Conservation (phyloP, 30 jellyfish, hydroid and myxozoan species). For the Clytia hemisphaerica region DNA sequence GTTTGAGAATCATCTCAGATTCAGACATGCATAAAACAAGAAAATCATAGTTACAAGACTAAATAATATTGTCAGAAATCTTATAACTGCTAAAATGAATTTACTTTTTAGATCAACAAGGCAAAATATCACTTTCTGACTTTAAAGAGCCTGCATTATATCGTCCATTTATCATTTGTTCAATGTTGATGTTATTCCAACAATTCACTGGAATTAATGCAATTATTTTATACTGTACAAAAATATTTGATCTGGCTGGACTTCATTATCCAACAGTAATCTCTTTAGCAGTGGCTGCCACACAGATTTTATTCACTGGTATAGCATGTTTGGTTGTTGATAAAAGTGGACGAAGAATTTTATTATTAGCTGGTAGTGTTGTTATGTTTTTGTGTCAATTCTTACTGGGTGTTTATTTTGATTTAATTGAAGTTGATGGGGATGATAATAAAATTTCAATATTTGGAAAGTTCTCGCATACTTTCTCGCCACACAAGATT, state of each 20-base stretch:
- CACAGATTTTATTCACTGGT: constrained; percentile 83
- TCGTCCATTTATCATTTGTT: constrained; percentile 66
- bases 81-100: no score
- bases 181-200: constrained; percentile 84
- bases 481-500: constrained; percentile 47
- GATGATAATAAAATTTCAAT: constrained; percentile 21
- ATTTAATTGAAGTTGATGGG: constrained; percentile 23
- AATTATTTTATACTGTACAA: constrained; percentile 55
- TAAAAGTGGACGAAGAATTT: constrained; percentile 73
- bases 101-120: constrained; percentile 82
- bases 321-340: constrained; percentile 92
- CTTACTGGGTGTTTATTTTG: constrained; percentile 79
- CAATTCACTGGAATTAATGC: constrained; percentile 96
- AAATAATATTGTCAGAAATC: no score
- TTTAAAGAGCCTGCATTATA: constrained; percentile 54
- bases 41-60: no score
- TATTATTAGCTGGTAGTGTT: constrained; percentile 73
- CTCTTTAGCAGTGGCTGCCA: constrained; percentile 45
- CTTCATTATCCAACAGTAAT: constrained; percentile 41
- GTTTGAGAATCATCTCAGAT: no score
- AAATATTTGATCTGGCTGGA: constrained; percentile 73
- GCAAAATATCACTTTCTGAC: constrained; percentile 57
- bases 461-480: constrained; percentile 39
- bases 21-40: no score
- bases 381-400: constrained; percentile 73